Conservation (phyloP, 2,113 vertebrate genomes). For the Cyanoramphus novaezelandiae region DNA sequence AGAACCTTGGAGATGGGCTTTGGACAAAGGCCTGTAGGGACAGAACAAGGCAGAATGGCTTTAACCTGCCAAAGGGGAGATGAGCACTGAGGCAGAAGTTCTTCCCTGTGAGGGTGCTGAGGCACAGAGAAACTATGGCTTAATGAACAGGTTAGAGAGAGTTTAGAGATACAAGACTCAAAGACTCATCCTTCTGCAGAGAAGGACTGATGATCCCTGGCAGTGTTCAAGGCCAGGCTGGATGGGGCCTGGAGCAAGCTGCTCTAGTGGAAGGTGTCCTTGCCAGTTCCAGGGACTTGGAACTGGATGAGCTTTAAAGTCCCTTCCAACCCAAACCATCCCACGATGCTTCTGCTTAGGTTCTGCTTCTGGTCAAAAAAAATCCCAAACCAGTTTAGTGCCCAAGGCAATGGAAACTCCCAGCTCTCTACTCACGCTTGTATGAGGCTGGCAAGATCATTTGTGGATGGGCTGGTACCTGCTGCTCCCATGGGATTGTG, state of each 20-base stretch:
- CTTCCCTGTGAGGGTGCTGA: not conserved
- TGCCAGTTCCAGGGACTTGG: not conserved
- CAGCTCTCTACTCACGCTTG: constrained; percentile 85
- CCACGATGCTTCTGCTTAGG: not conserved
- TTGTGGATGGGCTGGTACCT: constrained; percentile 71
- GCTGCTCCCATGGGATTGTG: constrained; percentile 77
- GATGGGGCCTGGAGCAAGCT: not conserved
- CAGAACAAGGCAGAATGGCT: not conserved
- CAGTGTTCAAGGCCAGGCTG: not conserved
- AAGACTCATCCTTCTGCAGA: too few relatives aligned
- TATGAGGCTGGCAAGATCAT: constrained; percentile 91
- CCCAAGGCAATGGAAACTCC: rapidly evolving
- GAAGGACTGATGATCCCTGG: not conserved
- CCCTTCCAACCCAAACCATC: not conserved
- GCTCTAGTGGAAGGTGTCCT: not conserved
- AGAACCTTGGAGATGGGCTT: not conserved
- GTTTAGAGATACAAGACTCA: too few relatives aligned
- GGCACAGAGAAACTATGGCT: not conserved
- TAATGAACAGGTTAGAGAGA: too few relatives aligned
- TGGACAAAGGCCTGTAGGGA: not conserved
- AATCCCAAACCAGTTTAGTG: not conserved
- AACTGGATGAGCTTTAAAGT: not conserved
- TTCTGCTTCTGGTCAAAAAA: not conserved
- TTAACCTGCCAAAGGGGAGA: not conserved
- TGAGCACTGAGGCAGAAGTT: not conserved